Evolutionary conservation across 2,888 invertebrate species (phyloP).

Genomic region (Synanthedon tipuliformis): DNA sequence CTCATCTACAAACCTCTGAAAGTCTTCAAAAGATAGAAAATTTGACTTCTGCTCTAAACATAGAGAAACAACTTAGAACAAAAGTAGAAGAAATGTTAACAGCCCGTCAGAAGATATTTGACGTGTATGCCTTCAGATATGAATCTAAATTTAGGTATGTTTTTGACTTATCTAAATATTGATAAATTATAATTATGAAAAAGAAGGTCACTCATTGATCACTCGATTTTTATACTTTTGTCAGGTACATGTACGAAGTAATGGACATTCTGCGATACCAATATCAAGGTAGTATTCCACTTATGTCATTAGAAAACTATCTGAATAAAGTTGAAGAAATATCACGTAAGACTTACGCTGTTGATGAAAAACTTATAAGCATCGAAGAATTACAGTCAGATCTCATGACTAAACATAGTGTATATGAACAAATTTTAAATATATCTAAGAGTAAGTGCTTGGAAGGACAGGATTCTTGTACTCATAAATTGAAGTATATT

Average conservation of each 20-base stretch:
- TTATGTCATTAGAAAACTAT: constrained; percentile 45
- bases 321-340: constrained; percentile 38
- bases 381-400: constrained; percentile 42
- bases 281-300: constrained; percentile 52
- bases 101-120: constrained; percentile 48
- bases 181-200: background rate
- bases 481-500: constrained; percentile 41
- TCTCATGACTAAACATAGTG: constrained; percentile 45
- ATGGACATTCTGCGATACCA: constrained; percentile 48
- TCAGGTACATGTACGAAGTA: constrained; percentile 47
- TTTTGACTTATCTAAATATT: background rate
- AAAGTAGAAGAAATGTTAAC: constrained; percentile 50
- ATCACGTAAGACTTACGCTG: constrained; percentile 30
- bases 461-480: constrained; percentile 34
- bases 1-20: constrained; percentile 61
- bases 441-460: constrained; percentile 39
- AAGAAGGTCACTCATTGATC: background rate
- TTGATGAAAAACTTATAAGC: constrained; percentile 42
- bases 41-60: constrained; percentile 36
- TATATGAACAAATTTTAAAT: constrained; percentile 49
- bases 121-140: constrained; percentile 43
- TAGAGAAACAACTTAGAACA: constrained; percentile 42
- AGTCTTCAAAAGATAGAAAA: constrained; percentile 49
- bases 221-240: no score
- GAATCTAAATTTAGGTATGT: constrained; percentile 52